Conservation (phyloP, 2,888 invertebrate genomes). For the Folsomia manolachei region DNA sequence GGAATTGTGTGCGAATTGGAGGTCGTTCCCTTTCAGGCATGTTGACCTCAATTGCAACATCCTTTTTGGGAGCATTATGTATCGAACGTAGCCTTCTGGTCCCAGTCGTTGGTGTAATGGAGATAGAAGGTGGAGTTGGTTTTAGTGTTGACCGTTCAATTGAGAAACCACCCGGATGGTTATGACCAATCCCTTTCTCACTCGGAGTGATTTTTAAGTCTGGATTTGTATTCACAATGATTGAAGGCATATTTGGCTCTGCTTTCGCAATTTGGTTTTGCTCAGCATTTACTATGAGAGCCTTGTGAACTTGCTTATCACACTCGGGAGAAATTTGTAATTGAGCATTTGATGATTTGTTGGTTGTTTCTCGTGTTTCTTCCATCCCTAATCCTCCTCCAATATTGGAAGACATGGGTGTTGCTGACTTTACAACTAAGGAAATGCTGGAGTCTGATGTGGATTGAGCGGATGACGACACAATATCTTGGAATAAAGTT, state of each 20-base stretch:
- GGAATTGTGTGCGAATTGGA: too few relatives aligned
- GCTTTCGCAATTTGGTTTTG: background rate
- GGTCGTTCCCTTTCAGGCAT: slow-evolving; percentile 8
- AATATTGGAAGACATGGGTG: background rate
- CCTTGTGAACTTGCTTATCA: background rate
- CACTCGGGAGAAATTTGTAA: background rate
- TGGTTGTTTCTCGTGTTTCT: too few relatives aligned
- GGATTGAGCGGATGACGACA: background rate
- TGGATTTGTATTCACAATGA: background rate
- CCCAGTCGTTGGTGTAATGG: background rate
- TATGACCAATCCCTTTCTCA: too few relatives aligned
- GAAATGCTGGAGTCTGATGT: background rate
- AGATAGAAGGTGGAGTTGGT: background rate
- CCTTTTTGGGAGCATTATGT: background rate
- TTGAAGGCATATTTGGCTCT: background rate
- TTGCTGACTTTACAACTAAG: background rate
- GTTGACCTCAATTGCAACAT: slow-evolving; percentile 17
- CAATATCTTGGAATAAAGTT: background rate
- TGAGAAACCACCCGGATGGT: background rate
- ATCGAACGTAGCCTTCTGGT: background rate
- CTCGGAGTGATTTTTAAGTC: background rate
- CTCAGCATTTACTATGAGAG: background rate
- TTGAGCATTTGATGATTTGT: background rate
- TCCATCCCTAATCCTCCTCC: too few relatives aligned
- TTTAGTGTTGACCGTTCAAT: background rate